Percentiles rank a stretch among this genome's conserved stretches.
Evolutionary conservation across 1,140 invertebrate genomes (phyloP).

Genomic region (Drosophila persimilis): DNA sequence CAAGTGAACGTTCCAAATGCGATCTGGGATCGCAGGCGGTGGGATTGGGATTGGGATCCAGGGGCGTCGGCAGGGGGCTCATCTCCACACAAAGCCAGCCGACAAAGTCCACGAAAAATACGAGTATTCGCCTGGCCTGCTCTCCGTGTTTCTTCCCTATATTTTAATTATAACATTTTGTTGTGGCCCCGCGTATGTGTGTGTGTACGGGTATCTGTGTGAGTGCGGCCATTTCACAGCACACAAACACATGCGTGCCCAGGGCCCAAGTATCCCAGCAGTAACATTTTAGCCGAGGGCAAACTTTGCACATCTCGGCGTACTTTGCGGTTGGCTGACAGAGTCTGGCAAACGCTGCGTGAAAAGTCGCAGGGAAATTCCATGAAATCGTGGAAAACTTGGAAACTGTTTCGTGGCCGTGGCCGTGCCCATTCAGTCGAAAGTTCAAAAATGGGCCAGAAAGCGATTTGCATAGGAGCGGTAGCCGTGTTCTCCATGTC

Average conservation of each 20-base stretch:
- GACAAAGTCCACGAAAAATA: slow-evolving; percentile 63
- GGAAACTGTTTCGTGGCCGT: not conserved
- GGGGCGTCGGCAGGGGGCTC: slow-evolving; percentile 17
- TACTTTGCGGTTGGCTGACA: slow-evolving; percentile 49
- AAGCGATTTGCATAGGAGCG: slow-evolving; percentile 7
- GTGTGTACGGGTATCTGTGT: slow-evolving; percentile 17
- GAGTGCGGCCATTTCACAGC: slow-evolving; percentile 47
- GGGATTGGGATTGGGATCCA: slow-evolving; percentile 8
- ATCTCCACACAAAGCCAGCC: slow-evolving; percentile 59
- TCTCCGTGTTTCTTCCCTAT: slow-evolving; percentile 52
- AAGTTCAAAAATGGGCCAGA: not conserved
- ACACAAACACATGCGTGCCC: slow-evolving; percentile 2
- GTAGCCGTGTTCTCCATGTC: too few relatives aligned
- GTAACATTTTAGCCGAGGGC: slow-evolving; percentile 44
- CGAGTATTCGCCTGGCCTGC: slow-evolving; percentile 17
- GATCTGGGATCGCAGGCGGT: slow-evolving; percentile 40
- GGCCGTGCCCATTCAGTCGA: slow-evolving; percentile 3
- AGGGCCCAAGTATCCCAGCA: slow-evolving; percentile 13
- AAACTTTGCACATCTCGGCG: slow-evolving; percentile 52
- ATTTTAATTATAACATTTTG: slow-evolving; percentile 66
- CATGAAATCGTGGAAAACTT: not conserved
- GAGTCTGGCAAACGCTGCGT: slow-evolving; percentile 36
- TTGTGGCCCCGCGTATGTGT: not conserved
- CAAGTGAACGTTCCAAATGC: slow-evolving; percentile 73
- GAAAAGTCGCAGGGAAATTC: slow-evolving; percentile 41